Evolutionary conservation across 2,113 vertebrate genomes (phyloP), one percentile per base, ranked within the genome.

Genomic region (Amphiprion percula): DNA sequence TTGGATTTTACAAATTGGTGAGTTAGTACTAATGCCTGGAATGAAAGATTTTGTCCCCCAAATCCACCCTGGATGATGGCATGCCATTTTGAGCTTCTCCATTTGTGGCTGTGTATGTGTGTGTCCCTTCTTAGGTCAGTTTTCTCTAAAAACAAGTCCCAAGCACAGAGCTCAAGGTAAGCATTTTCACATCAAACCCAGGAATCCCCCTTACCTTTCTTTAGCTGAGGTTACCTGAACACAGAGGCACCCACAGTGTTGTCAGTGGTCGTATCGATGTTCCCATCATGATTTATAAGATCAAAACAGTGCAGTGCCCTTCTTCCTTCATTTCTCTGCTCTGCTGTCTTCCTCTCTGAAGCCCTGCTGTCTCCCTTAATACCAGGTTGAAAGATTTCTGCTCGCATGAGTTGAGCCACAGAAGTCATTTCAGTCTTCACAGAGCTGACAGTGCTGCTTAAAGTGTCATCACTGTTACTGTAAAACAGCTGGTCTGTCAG

Each of bases 101-200:
- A 90, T 91, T 65, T 91, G 90, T 89, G 84, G 87, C 77, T 90
- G 80, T 87, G 87, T 92, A 53, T 91, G 86, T 90, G 84, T 89
- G 84, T 93, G 77, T 88, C 86, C 86, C 88, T 80, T 88, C 90
- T 67, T 91, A 94, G 93, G 91, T 92, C 91, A 93, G 90, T 74
- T 81, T 86, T 90, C 85, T 91, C 91, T 94, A 93, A 90, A 91
- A 90, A 84, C 89, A 91, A 92, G 92, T 77, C 86, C 69, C 90
- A 90, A 77, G 86, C 83, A 75, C 85, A 88, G 82, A 92, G n/a
- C 76, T 79, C 88, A 87, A 94, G 93, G 93, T 94, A 94, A 92
- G 93, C 80, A 84, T 90, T 89, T 88, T 82, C 81, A 74, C 17
- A 68, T 88, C 88, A 85, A 87, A 78, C 83, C 53, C 71, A 79